Conservation (phyloP, 1,140 invertebrate genomes). For the Hylaeus anthracinus region DNA sequence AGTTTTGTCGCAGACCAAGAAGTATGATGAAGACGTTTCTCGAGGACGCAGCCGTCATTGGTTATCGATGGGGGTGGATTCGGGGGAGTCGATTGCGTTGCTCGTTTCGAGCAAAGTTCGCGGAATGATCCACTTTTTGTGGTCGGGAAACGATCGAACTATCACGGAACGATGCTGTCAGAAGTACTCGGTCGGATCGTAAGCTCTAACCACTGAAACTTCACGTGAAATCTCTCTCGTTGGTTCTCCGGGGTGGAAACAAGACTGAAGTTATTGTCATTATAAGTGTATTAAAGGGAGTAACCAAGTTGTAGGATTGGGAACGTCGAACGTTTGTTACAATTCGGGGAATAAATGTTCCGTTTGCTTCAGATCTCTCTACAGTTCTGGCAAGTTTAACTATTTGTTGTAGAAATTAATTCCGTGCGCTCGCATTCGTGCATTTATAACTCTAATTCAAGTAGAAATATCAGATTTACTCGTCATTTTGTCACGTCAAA, state of each 20-base stretch:
- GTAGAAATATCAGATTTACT: too few relatives aligned
- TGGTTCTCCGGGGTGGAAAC: background rate
- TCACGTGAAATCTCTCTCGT: background rate
- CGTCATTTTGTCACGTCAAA: too few relatives aligned
- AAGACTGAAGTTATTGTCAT: background rate
- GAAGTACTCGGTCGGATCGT: background rate
- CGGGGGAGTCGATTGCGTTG: background rate
- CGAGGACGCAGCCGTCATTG: background rate
- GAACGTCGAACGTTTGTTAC: too few relatives aligned
- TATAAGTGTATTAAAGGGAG: too few relatives aligned
- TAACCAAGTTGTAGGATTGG: too few relatives aligned
- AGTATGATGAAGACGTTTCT: background rate
- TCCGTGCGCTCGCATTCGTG: too few relatives aligned
- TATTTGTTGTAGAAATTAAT: too few relatives aligned
- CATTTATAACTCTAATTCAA: too few relatives aligned
- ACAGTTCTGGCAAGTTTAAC: too few relatives aligned
- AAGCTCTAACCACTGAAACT: background rate
- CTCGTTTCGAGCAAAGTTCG: background rate
- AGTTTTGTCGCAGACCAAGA: background rate
- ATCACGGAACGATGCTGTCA: background rate
- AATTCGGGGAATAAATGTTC: too few relatives aligned
- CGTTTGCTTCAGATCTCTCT: too few relatives aligned
- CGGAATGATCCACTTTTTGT: background rate
- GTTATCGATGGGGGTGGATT: conserved; percentile 16
- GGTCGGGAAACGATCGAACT: too few relatives aligned